Conservation (phyloP, 1,140 invertebrate species). For the Geopemphigus sp. region DNA sequence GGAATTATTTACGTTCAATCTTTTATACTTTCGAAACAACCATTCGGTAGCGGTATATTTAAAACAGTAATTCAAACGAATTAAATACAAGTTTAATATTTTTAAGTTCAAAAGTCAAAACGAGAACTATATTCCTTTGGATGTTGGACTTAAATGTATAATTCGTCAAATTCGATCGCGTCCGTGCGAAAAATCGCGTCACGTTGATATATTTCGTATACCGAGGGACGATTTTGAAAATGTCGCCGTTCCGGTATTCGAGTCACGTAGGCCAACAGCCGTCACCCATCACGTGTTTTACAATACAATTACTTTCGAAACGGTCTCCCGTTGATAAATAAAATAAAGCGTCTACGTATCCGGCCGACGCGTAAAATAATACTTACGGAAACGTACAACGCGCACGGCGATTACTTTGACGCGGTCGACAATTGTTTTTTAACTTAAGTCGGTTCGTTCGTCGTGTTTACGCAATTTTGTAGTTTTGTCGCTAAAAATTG, state of each 20-base stretch:
- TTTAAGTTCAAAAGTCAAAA: not conserved
- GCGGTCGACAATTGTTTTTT: too few species aligned
- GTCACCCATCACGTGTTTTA: not conserved
- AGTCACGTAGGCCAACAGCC: conserved; percentile 23
- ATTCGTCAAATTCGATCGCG: not conserved
- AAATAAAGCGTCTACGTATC: not conserved
- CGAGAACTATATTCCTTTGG: not conserved
- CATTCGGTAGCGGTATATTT: not conserved
- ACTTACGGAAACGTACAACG: too few species aligned
- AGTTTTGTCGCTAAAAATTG: too few species aligned
- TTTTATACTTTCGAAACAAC: too few species aligned
- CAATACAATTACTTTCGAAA: conserved; percentile 6
- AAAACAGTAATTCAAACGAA: not conserved
- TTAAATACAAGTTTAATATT: too few species aligned
- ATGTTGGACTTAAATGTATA: not conserved
- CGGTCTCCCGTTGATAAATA: not conserved
- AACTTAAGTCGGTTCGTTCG: too few species aligned
- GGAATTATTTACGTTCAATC: not conserved
- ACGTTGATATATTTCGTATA: conserved; percentile 5
- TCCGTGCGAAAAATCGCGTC: conserved; percentile 5
- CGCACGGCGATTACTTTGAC: too few species aligned
- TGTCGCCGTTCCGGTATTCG: conserved; percentile 1
- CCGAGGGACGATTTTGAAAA: not conserved
- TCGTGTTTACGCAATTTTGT: too few species aligned
- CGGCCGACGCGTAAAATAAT: too few species aligned